Evolutionary conservation across 2,113 vertebrate species (phyloP).

Genomic region (Tragelaphus strepsiceros): DNA sequence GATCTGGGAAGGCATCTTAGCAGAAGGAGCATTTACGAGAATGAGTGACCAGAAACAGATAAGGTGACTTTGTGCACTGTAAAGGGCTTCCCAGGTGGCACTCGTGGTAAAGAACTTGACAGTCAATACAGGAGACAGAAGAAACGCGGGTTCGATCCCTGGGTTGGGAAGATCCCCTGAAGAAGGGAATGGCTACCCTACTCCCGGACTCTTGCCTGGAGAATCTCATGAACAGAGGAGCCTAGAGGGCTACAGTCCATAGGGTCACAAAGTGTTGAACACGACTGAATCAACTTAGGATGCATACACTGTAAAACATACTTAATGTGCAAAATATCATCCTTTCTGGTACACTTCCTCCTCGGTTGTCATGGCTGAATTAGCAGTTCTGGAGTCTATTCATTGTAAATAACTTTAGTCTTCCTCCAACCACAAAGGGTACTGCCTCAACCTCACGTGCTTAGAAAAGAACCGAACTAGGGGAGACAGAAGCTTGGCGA

Average conservation of each 20-base stretch:
- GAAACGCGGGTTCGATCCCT: accelerated
- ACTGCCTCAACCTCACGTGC: accelerated
- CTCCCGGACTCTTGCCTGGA: not conserved
- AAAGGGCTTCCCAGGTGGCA: not conserved
- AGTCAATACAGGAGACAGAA: not conserved
- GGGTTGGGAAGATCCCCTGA: not conserved
- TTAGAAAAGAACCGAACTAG: not conserved
- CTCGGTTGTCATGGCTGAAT: not conserved
- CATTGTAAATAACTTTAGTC: not conserved
- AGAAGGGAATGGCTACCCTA: not conserved
- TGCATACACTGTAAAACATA: not conserved
- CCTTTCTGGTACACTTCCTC: not conserved
- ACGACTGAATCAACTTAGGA: not conserved
- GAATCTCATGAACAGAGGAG: not conserved
- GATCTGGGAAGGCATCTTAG: accelerated
- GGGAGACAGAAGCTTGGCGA: accelerated
- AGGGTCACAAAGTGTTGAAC: not conserved
- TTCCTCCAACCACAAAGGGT: not conserved
- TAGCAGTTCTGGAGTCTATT: not conserved
- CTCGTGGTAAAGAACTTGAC: not conserved
- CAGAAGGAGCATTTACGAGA: not conserved
- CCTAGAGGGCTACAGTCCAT: not conserved
- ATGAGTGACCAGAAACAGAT: accelerated
- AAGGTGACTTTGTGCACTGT: not conserved
- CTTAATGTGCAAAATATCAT: not conserved